A percentile compares a stretch with the other conserved stretches of the same genome.
These are phyloP conservation scores for Neodiprion fabricii DNA, from an alignment of 1,140 invertebrate genomes.

Conservation along the genomic window DNA sequence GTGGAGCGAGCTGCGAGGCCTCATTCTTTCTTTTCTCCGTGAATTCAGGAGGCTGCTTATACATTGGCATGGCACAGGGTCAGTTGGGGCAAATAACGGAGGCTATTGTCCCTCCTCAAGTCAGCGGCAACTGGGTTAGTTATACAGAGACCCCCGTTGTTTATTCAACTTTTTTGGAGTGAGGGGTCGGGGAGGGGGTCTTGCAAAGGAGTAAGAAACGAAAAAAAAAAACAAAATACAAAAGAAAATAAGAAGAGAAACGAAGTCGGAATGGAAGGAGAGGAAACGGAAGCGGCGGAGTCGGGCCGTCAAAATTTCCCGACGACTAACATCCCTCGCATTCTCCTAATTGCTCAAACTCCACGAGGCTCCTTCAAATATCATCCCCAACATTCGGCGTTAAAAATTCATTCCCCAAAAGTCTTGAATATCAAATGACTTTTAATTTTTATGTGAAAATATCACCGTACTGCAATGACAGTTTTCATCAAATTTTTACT, in stretches of 20 bases:
- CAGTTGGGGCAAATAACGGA: conserved; percentile 5
- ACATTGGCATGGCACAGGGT: neutral
- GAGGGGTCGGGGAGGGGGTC: neutral
- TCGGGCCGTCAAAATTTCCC: too few species aligned
- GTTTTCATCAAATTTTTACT: neutral
- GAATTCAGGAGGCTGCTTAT: neutral
- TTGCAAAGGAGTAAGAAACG: conserved; percentile 30
- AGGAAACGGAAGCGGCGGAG: neutral
- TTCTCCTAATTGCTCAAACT: too few species aligned
- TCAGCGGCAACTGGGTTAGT: neutral
- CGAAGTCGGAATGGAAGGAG: conserved; percentile 13
- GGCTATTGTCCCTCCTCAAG: neutral
- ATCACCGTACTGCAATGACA: neutral
- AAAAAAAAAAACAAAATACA: neutral
- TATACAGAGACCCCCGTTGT: neutral
- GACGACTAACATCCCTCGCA: too few species aligned
- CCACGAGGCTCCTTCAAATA: too few species aligned
- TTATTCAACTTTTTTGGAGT: neutral
- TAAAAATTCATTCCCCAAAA: too few species aligned
- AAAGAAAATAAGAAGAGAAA: conserved; percentile 13
- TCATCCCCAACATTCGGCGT: too few species aligned
- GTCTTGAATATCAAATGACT: too few species aligned
- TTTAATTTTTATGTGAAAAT: too few species aligned
- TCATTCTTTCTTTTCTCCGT: neutral
- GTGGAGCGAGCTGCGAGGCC: too few species aligned